phyloP scores from a whole-genome alignment of 2,113 vertebrate genomes.

The Prochilodus magdalenae region DNA sequence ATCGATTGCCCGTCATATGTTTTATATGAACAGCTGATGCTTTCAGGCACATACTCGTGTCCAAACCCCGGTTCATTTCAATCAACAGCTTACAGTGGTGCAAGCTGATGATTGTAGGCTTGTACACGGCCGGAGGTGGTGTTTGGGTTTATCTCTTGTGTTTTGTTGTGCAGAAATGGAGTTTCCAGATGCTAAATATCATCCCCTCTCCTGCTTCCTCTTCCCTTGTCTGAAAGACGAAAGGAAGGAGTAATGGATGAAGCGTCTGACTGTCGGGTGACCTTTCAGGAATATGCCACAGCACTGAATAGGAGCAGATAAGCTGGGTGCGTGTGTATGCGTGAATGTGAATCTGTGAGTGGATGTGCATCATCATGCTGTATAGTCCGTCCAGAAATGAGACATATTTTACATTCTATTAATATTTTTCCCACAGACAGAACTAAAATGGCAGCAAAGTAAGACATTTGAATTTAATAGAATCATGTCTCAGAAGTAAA shows the following conservation, averaged over 20 bases:
- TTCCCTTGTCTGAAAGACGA: conserved; percentile 13
- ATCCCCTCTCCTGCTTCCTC: background rate
- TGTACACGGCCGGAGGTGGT: background rate
- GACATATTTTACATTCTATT: conserved; percentile 11
- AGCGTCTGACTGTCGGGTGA: conserved; percentile 1
- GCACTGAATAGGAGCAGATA: conserved; percentile 15
- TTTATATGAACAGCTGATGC: background rate
- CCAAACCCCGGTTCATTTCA: background rate
- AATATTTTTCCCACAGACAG: background rate
- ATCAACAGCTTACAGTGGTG: background rate
- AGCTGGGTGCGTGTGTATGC: conserved; percentile 15
- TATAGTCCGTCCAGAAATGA: background rate
- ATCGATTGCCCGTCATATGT: background rate
- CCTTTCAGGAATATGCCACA: conserved; percentile 34
- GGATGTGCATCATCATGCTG: conserved; percentile 8
- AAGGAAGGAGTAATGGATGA: background rate
- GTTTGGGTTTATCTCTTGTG: background rate
- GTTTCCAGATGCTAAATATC: background rate
- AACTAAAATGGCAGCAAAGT: no score
- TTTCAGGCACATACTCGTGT: no score
- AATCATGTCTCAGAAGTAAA: no score
- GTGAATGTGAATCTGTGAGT: background rate
- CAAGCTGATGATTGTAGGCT: background rate
- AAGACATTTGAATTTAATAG: no score
- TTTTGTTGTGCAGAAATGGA: background rate